Percentiles rank a stretch among this genome's conserved stretches.
phyloP scores from a whole-genome alignment of 2,797 vertebrate genomes.

The Danio aesculapii region DNA sequence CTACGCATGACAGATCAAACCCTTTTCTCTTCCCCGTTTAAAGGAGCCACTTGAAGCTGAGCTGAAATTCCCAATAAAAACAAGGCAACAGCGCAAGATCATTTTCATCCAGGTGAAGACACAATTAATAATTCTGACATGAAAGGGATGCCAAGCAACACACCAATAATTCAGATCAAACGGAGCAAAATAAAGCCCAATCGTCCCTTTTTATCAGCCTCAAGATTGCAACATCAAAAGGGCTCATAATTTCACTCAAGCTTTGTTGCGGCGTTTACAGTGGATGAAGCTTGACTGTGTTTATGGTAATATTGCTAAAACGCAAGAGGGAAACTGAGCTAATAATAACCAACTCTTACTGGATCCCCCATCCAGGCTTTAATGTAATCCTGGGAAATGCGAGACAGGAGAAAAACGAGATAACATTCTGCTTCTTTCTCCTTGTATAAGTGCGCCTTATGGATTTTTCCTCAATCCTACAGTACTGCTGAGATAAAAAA shows the following conservation, averaged over 20 bases:
- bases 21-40: not conserved
- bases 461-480: constrained; percentile 41
- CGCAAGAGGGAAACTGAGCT: constrained; percentile 21
- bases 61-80: not conserved
- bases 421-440: constrained; percentile 46
- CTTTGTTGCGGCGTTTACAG: constrained; percentile 35
- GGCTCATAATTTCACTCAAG: constrained; percentile 32
- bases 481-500: constrained; percentile 56
- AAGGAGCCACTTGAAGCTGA: not conserved
- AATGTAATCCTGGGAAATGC: constrained; percentile 55
- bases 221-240: constrained; percentile 45
- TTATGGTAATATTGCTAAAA: constrained; percentile 47
- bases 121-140: constrained; percentile 46
- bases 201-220: constrained; percentile 15
- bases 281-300: constrained; percentile 18
- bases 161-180: constrained; percentile 51
- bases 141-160: constrained; percentile 40
- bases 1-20: not conserved
- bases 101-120: constrained; percentile 30
- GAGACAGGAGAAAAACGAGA: constrained; percentile 49
- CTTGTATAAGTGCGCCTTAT: constrained; percentile 16
- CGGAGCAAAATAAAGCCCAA: constrained; percentile 22
- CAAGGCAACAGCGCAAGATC: not conserved
- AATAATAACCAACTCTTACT: constrained; percentile 57
- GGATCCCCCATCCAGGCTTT: constrained; percentile 50